Base-by-base conservation (phyloP, 2,797 vertebrate genomes). In the Betta splendens region DNA sequence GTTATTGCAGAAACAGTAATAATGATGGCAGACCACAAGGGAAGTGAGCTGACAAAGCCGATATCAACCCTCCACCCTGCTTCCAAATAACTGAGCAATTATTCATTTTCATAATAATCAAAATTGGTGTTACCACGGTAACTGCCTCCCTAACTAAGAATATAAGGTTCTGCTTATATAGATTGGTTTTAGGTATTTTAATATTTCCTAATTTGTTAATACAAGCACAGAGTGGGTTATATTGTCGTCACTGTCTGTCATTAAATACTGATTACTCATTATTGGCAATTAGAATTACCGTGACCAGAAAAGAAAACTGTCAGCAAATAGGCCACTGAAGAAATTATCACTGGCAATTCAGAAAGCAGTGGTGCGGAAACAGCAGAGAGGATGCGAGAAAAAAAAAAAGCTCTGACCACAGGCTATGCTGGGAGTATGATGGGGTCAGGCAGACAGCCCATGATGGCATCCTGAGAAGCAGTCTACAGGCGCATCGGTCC, bases 381-480 rank as follows among this genome's bases (percentile, higher is more conserved):
- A 60, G 42, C 22, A 10, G 44, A 51, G 65, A 69, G 67, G 44
- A 72, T 80, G 65, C 64, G 75, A 65, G n/a, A n/a, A n/a, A n/a
- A 69, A 59, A 75, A 44, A 71, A 18, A 55, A 49, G 56, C 66
- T 71, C 62, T 74, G 35, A 58, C 72, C 73, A 69, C 28, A 52
- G 74, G 80, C 68, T 9, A 50, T 42, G 57, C 26, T 56, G 72
- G 32, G 72, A 66, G 33, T 37, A 49, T 60, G 48, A 28, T 42
- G 43, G 38, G 39, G 49, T 54, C 39, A 33, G 32, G 35, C 17
- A 39, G 39, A 20, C 7, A 36, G 21, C 29, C 68, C 66, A 62
- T 65, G 28, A 3, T 85, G 83, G 70, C 79, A 85, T 81, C 83
- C 75, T 39, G 20, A 83, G 49, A 77, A 52, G 15, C 74, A 45